These are phyloP conservation scores for Ladona fulva DNA, from an alignment of 1,140 invertebrate genomes.

Conservation along the genomic window DNA sequence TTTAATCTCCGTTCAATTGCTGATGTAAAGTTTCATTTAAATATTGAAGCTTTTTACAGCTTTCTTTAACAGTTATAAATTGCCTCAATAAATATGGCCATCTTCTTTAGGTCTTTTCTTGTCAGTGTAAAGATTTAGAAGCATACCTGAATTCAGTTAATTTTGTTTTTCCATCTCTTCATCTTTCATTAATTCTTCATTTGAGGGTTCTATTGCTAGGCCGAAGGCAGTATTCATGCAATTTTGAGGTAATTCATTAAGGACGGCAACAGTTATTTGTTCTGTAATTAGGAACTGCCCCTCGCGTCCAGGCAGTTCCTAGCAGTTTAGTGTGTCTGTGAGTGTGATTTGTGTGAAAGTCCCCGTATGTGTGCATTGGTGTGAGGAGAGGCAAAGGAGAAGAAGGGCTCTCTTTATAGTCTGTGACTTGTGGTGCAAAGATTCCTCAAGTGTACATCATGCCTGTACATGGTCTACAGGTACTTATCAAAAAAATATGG, in stretches of 20 bases:
- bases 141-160: not conserved
- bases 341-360: not conserved
- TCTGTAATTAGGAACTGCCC: not conserved
- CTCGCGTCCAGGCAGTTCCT: conserved; percentile 5
- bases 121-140: not conserved
- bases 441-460: conserved; percentile 9
- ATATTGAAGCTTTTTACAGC: not conserved
- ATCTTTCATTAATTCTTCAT: not conserved
- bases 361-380: not conserved
- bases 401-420: conserved; percentile 1
- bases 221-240: not conserved
- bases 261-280: not conserved
- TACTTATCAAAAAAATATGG: conserved; percentile 7
- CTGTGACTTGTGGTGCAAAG: conserved; percentile 7
- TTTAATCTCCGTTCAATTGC: not conserved
- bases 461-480: conserved; percentile 2
- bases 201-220: not conserved
- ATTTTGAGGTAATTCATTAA: not conserved
- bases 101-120: not conserved
- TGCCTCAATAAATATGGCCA: not conserved
- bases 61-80: not conserved
- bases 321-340: not conserved
- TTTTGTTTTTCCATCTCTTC: not conserved
- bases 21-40: not conserved
- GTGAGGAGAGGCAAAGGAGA: not conserved